Conservation (phyloP, 2,888 invertebrate species). For the Pollenia angustigena region DNA sequence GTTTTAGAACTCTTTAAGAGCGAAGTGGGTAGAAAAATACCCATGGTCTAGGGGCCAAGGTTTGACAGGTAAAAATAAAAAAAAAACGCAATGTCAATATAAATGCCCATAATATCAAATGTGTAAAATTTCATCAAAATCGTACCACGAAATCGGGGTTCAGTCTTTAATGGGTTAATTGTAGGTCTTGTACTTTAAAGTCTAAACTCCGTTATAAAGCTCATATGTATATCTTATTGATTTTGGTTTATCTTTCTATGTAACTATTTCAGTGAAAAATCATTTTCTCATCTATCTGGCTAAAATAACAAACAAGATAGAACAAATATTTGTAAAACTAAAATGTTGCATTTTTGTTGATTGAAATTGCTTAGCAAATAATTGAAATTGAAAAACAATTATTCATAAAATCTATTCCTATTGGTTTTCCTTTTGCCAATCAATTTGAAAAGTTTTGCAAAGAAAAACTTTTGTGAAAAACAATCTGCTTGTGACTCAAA, state of each 20-base stretch:
- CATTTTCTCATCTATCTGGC: conserved; percentile 5
- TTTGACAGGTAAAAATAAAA: no score
- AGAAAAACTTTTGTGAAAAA: conserved; percentile 24
- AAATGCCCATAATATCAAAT: no score
- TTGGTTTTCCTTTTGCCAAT: conserved; percentile 43
- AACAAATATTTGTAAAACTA: conserved; percentile 33
- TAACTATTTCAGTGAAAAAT: neutral
- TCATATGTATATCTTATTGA: neutral
- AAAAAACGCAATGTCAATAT: no score
- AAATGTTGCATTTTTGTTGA: conserved; percentile 31
- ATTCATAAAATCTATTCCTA: neutral
- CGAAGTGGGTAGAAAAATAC: no score
- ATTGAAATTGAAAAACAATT: neutral
- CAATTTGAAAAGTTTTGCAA: conserved; percentile 29
- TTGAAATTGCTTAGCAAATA: conserved; percentile 44
- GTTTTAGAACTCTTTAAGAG: no score
- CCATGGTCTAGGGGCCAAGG: no score
- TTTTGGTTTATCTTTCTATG: neutral
- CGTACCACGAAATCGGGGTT: no score
- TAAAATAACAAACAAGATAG: conserved; percentile 20
- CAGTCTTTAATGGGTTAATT: no score
- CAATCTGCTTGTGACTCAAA: neutral
- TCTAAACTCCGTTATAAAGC: neutral
- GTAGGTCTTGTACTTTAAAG: no score
- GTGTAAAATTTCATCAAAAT: no score